phyloP scores from a whole-genome alignment of 2,113 vertebrate species.

The Phrynocephalus versicolor region DNA sequence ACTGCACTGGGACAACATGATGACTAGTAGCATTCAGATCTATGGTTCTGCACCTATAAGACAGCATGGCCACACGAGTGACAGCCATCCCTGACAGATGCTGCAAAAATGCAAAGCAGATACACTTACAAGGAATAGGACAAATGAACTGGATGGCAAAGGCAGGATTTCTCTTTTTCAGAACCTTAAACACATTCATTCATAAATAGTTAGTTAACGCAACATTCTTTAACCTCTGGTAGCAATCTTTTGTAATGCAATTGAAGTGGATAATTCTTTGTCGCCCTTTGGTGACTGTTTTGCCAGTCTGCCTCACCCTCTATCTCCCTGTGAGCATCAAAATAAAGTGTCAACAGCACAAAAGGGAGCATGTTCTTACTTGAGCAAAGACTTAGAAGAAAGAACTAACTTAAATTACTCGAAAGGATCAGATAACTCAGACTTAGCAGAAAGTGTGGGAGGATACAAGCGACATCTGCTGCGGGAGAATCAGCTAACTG shows the following conservation, averaged over 20 bases:
- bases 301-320: constrained; percentile 39
- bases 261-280: constrained; percentile 22
- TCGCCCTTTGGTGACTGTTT: background rate
- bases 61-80: background rate
- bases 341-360: constrained; percentile 40
- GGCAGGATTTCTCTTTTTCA: background rate
- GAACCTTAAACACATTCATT: background rate
- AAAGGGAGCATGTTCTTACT: constrained; percentile 36
- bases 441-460: background rate
- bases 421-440: background rate
- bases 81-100: background rate
- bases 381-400: background rate
- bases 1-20: background rate
- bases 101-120: too few relatives aligned
- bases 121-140: background rate
- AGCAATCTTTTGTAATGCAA: constrained; percentile 18
- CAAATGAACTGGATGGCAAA: too few relatives aligned
- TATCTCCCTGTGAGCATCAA: constrained; percentile 48
- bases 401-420: background rate
- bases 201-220: constrained; percentile 60
- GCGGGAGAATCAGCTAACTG: background rate
- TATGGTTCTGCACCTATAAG: background rate
- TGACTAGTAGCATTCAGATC: background rate
- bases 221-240: background rate
- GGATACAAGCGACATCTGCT: background rate